A percentile compares a stretch with the other conserved stretches of the same genome.
phyloP scores from a whole-genome alignment of 2,888 invertebrate species.

The Cryptocephalus moraei region DNA sequence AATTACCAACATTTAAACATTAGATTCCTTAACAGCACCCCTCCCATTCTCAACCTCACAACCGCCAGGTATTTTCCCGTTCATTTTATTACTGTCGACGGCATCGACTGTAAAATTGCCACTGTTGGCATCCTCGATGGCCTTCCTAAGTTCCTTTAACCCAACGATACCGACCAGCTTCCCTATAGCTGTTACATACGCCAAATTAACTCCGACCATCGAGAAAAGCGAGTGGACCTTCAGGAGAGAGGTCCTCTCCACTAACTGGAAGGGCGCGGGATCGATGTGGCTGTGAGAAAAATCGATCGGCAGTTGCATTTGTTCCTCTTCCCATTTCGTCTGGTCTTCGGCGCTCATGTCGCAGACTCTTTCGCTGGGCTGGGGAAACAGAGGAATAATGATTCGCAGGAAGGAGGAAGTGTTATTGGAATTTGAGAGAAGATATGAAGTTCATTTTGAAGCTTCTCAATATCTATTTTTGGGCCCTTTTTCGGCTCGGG shows the following conservation, averaged over 20 bases:
- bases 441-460: too few species aligned
- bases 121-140: conserved; percentile 82
- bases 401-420: too few species aligned
- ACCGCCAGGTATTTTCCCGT: too few species aligned
- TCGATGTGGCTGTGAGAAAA: conserved; percentile 77
- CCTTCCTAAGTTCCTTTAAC: conserved; percentile 82
- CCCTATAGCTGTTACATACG: conserved; percentile 92
- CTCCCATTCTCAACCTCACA: too few species aligned
- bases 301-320: conserved; percentile 74
- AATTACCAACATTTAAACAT: too few species aligned
- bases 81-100: too few species aligned
- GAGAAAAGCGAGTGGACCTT: conserved; percentile 95
- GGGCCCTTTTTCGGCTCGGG: too few species aligned
- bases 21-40: too few species aligned
- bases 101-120: conserved; percentile 39
- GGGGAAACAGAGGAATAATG: background rate
- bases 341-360: conserved; percentile 93
- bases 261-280: conserved; percentile 95
- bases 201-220: conserved; percentile 96
- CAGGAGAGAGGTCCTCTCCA: conserved; percentile 83
- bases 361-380: conserved; percentile 65
- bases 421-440: too few species aligned
- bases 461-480: too few species aligned
- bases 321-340: conserved; percentile 85
- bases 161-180: conserved; percentile 91